Conservation (phyloP, 2,888 invertebrate genomes). For the Lymantria monacha region DNA sequence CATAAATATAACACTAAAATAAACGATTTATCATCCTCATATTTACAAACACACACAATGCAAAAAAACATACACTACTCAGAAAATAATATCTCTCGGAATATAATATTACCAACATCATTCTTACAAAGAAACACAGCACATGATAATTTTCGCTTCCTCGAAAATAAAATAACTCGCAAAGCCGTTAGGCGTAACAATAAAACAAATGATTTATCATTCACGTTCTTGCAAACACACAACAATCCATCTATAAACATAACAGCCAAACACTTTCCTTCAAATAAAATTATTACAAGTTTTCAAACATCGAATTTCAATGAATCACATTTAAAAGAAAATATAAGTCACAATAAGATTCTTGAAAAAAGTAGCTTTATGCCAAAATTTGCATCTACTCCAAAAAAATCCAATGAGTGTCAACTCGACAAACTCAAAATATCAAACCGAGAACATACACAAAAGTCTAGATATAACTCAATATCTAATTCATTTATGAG, state of each 20-base stretch:
- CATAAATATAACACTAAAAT: too few relatives aligned
- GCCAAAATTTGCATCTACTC: slow-evolving; percentile 55
- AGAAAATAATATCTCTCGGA: too few relatives aligned
- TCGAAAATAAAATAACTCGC: background rate
- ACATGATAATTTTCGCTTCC: background rate
- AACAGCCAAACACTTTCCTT: background rate
- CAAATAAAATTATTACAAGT: slow-evolving; percentile 4
- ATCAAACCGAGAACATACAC: background rate
- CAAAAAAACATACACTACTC: too few relatives aligned
- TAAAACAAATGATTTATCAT: slow-evolving; percentile 29
- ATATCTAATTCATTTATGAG: slow-evolving; percentile 1
- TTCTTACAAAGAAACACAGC: background rate
- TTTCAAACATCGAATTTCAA: background rate
- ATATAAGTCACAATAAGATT: slow-evolving; percentile 3
- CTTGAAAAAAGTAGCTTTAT: slow-evolving; percentile 37
- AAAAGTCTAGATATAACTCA: background rate
- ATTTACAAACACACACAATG: too few relatives aligned
- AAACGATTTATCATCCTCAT: too few relatives aligned
- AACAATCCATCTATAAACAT: background rate
- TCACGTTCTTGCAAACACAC: slow-evolving; percentile 36
- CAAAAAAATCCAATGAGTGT: slow-evolving; percentile 31
- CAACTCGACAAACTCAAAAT: background rate
- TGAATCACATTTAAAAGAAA: background rate
- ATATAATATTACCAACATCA: background rate
- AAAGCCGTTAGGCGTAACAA: background rate